Conservation (phyloP, 2,113 vertebrate species). For the Tetrax tetrax region DNA sequence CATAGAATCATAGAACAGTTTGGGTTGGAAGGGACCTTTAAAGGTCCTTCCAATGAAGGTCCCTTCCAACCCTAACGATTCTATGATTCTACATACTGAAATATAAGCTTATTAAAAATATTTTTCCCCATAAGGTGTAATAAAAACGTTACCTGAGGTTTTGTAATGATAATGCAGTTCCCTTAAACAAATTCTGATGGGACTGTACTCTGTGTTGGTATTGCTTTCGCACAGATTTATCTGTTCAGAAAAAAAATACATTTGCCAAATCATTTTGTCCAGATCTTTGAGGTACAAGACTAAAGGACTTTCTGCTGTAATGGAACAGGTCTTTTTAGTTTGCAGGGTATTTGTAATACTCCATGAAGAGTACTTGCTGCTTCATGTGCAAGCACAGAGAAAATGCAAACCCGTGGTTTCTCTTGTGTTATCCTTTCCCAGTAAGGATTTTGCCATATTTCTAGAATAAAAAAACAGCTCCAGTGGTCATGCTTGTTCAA, state of each 20-base stretch:
- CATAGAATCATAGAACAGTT: too few species aligned
- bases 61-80: too few species aligned
- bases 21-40: too few species aligned
- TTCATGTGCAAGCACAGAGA: not conserved
- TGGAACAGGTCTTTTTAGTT: not conserved
- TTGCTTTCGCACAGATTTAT: slow-evolving; percentile 78
- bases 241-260: slow-evolving; percentile 67
- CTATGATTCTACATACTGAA: not conserved
- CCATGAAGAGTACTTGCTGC: not conserved
- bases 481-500: not conserved
- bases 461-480: not conserved
- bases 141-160: slow-evolving; percentile 66
- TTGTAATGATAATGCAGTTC: slow-evolving; percentile 63
- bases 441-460: not conserved
- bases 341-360: not conserved
- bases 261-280: not conserved
- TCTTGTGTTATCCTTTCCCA: not conserved
- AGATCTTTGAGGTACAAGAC: not conserved
- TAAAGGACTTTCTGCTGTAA: not conserved
- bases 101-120: not conserved
- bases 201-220: slow-evolving; percentile 76
- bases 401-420: not conserved
- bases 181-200: slow-evolving; percentile 80
- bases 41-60: too few species aligned
- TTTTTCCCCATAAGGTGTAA: not conserved